phyloP scores from a whole-genome alignment of 2,797 vertebrate genomes.

The Sciurus carolinensis region DNA sequence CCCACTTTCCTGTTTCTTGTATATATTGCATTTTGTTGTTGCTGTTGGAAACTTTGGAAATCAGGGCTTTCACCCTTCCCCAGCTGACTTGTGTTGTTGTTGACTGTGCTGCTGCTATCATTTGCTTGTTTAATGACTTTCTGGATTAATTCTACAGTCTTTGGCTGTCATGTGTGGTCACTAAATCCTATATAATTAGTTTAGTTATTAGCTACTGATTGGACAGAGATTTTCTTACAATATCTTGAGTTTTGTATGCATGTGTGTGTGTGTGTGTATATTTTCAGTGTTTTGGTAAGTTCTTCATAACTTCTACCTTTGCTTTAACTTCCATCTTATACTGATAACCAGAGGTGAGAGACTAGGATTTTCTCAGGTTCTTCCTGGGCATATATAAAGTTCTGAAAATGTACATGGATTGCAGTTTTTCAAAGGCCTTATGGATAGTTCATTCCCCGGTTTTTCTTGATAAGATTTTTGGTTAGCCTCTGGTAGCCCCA shows the following conservation, averaged over 20 bases:
- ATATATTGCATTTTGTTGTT: neutral
- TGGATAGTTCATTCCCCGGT: neutral
- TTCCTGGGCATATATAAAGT: no score
- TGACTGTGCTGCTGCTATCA: no score
- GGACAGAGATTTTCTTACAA: neutral
- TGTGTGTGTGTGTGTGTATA: no score
- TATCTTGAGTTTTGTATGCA: neutral
- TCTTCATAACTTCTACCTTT: no score
- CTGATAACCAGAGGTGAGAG: no score
- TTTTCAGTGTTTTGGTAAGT: no score
- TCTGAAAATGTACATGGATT: no score
- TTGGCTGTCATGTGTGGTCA: neutral
- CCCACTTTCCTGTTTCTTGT: neutral
- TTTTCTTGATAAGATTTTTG: neutral
- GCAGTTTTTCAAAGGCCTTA: neutral
- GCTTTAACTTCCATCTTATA: no score
- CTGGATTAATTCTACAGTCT: neutral
- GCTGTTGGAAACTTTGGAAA: constrained; percentile 12
- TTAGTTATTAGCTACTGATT: neutral
- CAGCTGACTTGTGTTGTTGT: neutral
- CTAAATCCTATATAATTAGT: neutral
- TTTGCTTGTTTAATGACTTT: neutral
- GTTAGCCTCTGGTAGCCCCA: neutral
- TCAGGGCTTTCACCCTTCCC: neutral
- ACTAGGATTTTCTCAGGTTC: no score